A percentile compares a stretch with the other conserved stretches of the same genome.
Conservation (phyloP, 2,113 vertebrate genomes). For the Lampris incognitus region DNA sequence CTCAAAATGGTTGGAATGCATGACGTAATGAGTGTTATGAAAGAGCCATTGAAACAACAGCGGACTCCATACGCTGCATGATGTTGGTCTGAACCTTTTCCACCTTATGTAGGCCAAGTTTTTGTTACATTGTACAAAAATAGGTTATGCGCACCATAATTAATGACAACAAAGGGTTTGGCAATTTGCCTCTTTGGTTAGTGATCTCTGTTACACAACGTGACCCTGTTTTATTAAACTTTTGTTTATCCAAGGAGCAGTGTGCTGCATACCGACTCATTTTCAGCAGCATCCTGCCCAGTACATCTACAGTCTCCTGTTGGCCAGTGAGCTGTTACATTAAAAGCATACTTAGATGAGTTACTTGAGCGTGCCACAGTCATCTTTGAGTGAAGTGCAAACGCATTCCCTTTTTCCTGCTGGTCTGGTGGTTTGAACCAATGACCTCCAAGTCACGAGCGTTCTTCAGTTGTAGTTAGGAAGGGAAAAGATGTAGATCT, state of each 20-base stretch:
- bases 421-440: no score
- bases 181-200: no score
- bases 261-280: no score
- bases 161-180: slow-evolving; percentile 9
- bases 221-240: no score
- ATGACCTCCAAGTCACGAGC: no score
- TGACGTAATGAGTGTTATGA: slow-evolving; percentile 45
- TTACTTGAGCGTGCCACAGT: background rate
- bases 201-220: no score
- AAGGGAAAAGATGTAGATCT: background rate
- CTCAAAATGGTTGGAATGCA: slow-evolving; percentile 46
- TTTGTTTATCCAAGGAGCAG: no score
- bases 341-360: no score
- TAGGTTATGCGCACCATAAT: slow-evolving; percentile 51
- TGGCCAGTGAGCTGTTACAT: background rate
- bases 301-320: background rate
- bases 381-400: background rate
- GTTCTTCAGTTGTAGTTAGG: background rate
- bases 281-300: background rate
- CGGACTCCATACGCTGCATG: slow-evolving; percentile 27
- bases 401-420: no score
- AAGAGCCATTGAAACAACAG: slow-evolving; percentile 42
- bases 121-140: slow-evolving; percentile 49
- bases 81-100: slow-evolving; percentile 38
- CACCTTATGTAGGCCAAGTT: slow-evolving; percentile 39